These are phyloP conservation scores for Potamarius usumacintae DNA, from an alignment of 2,113 vertebrate species.

Conservation along the genomic window DNA sequence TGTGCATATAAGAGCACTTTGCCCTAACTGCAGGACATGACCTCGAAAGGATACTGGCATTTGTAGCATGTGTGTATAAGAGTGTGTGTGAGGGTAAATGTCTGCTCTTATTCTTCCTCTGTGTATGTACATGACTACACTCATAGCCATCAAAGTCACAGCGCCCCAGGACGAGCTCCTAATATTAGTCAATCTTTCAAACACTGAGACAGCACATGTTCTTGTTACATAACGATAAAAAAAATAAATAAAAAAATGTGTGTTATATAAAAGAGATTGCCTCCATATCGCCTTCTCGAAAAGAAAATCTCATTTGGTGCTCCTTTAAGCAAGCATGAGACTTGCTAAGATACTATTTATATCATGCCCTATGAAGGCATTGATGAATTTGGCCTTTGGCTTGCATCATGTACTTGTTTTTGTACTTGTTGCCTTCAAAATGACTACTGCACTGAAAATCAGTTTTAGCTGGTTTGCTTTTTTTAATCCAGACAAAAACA, in stretches of 20 bases:
- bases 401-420: neutral
- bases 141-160: neutral
- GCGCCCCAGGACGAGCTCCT: neutral
- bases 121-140: slow-evolving; percentile 5
- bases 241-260: neutral
- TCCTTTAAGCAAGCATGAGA: neutral
- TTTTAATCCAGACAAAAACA: slow-evolving; percentile 42
- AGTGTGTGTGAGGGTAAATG: neutral
- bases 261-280: slow-evolving; percentile 5
- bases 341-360: neutral
- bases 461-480: slow-evolving; percentile 38
- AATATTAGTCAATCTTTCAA: neutral
- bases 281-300: neutral
- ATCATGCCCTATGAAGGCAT: neutral
- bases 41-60: neutral
- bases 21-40: slow-evolving; percentile 3
- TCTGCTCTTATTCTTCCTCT: neutral
- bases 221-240: slow-evolving; percentile 11
- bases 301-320: neutral
- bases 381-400: neutral
- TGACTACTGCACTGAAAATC: slow-evolving; percentile 20
- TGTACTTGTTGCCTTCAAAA: slow-evolving; percentile 61
- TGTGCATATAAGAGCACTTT: slow-evolving; percentile 18
- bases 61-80: neutral
- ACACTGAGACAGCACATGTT: slow-evolving; percentile 9